Conservation (phyloP, 2,797 vertebrate genomes). For the Aselliscus stoliczkanus region DNA sequence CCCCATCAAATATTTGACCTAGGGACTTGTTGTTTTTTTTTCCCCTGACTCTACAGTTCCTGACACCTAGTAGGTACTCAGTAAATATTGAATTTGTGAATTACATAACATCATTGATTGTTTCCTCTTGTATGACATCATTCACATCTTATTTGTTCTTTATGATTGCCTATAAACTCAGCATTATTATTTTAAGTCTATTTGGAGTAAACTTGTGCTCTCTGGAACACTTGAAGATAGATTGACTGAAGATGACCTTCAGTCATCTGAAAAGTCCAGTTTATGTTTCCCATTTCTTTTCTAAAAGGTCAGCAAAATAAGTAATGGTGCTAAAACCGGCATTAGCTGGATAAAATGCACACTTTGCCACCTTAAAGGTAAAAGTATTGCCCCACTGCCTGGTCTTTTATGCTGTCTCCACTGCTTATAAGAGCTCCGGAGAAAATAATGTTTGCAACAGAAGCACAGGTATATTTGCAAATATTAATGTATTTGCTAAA, state of each 20-base stretch:
- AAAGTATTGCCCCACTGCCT: not conserved
- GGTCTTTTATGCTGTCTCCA: not conserved
- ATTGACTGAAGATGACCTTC: not conserved
- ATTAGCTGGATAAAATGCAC: not conserved
- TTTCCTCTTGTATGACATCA: not conserved
- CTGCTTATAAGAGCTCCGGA: not conserved
- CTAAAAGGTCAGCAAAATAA: not conserved
- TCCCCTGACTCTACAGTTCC: not conserved
- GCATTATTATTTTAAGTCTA: not conserved
- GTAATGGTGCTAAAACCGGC: not conserved
- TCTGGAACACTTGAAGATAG: not conserved
- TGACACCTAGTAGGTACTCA: not conserved
- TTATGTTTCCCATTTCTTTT: not conserved
- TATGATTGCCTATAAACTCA: not conserved
- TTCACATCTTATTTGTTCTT: not conserved
- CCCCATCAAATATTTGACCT: not conserved
- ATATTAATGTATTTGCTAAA: not conserved
- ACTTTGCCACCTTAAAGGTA: not conserved
- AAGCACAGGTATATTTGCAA: not conserved
- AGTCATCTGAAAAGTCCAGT: not conserved
- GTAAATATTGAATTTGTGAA: not conserved
- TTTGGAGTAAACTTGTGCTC: not conserved
- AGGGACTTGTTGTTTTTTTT: not conserved
- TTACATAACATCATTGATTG: not conserved
- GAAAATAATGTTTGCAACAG: not conserved